Conservation (phyloP, 2,113 vertebrate genomes). For the Labrus mixtus region DNA sequence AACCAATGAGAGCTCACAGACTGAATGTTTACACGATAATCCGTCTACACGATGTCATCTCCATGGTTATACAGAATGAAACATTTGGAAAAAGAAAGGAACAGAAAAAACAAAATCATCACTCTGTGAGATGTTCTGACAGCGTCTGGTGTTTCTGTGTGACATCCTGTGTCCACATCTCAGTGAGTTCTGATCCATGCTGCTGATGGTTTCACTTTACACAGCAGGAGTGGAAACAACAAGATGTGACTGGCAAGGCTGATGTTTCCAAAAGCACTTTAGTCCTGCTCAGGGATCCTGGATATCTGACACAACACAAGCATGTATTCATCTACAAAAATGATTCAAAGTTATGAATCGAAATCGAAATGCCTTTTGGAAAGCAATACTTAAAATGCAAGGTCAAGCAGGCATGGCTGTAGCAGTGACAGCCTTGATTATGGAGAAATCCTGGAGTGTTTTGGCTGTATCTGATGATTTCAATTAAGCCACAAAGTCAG, state of each 20-base stretch:
- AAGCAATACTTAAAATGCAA: too few relatives aligned
- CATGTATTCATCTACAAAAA: too few relatives aligned
- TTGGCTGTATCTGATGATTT: too few relatives aligned
- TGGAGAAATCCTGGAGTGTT: too few relatives aligned
- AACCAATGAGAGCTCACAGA: neutral
- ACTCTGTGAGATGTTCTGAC: conserved; percentile 4
- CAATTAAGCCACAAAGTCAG: too few relatives aligned
- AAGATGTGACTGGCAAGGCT: neutral
- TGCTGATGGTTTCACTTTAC: neutral
- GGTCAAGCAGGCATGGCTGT: too few relatives aligned
- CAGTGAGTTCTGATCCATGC: neutral
- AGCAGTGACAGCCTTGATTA: too few relatives aligned
- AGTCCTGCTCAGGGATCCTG: too few relatives aligned
- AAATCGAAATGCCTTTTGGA: too few relatives aligned
- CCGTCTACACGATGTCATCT: neutral
- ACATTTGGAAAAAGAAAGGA: too few relatives aligned
- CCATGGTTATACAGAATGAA: neutral
- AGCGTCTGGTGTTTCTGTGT: neutral
- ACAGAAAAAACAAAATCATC: neutral
- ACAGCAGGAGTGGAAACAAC: neutral
- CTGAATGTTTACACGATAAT: neutral
- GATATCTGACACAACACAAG: too few relatives aligned
- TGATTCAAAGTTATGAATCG: too few relatives aligned
- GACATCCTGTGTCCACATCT: neutral
- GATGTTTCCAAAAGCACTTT: neutral